A percentile compares a stretch with the other conserved stretches of the same genome.
These are phyloP conservation scores for Daphoenositta chrysoptera DNA, from an alignment of 2,113 vertebrate species.

Conservation along the genomic window DNA sequence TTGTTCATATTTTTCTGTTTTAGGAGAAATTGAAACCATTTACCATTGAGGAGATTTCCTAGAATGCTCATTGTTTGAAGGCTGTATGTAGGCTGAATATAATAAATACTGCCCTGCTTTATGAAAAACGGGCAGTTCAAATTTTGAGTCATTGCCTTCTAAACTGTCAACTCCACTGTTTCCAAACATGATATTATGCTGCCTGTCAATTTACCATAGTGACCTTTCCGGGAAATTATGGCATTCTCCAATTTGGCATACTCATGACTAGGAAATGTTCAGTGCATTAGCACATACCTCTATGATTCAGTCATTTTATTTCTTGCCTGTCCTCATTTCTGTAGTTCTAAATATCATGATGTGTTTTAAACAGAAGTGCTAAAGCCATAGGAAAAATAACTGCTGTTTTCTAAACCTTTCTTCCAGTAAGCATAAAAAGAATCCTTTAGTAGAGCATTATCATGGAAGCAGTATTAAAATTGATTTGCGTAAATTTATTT, in stretches of 20 bases:
- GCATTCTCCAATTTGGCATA: background rate
- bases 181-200: background rate
- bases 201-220: background rate
- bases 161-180: background rate
- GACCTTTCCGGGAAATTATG: background rate
- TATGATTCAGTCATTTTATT: background rate
- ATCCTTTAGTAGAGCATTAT: background rate
- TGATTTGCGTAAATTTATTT: background rate
- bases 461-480: background rate
- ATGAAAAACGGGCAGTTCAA: background rate
- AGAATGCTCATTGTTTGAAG: background rate
- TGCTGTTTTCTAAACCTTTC: background rate
- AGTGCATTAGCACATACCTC: background rate
- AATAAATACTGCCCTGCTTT: background rate
- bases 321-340: background rate
- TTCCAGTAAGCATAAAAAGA: background rate
- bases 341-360: background rate
- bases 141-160: background rate
- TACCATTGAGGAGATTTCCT: background rate
- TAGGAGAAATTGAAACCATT: background rate
- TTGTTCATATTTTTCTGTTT: background rate
- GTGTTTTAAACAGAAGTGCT: background rate
- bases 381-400: background rate
- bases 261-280: background rate
- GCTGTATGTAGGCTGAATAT: background rate